Percentiles rank a stretch among this genome's conserved stretches.
Conservation (phyloP, 1,140 invertebrate genomes). For the Lanistes nyassanus region DNA sequence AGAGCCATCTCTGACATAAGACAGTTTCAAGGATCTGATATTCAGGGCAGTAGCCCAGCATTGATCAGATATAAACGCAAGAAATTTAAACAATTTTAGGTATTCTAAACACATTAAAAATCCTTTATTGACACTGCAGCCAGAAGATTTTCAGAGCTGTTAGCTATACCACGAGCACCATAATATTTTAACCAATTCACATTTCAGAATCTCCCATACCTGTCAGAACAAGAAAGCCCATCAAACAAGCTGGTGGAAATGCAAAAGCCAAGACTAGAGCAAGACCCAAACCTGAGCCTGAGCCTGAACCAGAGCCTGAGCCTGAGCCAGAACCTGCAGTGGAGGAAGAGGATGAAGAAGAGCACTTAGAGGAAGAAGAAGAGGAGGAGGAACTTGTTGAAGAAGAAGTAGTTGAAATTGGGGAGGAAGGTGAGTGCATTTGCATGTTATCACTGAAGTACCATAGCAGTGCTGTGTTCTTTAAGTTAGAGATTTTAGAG, state of each 20-base stretch:
- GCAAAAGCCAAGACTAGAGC: constrained; percentile 13
- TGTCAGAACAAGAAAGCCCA: background rate
- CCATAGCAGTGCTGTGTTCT: too few relatives aligned
- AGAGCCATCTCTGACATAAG: too few relatives aligned
- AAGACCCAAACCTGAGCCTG: constrained; percentile 8
- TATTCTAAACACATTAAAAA: too few relatives aligned
- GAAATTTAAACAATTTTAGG: too few relatives aligned
- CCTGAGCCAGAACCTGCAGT: constrained; percentile 23
- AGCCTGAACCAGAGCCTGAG: constrained; percentile 9
- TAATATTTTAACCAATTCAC: background rate
- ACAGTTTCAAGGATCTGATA: too few relatives aligned
- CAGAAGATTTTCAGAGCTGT: too few relatives aligned
- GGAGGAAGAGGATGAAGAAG: constrained; percentile 31
- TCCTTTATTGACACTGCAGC: too few relatives aligned
- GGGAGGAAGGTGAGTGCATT: constrained; percentile 23
- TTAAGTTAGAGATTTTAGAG: too few relatives aligned
- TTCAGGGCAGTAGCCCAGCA: too few relatives aligned
- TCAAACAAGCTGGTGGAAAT: background rate
- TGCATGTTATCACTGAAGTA: too few relatives aligned
- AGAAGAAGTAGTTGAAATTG: constrained; percentile 18
- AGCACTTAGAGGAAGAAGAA: constrained; percentile 13
- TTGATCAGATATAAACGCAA: too few relatives aligned
- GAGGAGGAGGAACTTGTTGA: constrained; percentile 25
- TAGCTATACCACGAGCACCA: background rate
- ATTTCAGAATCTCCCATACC: background rate